phyloP scores from a whole-genome alignment of 2,113 vertebrate genomes.

The Perca schrenkii region DNA sequence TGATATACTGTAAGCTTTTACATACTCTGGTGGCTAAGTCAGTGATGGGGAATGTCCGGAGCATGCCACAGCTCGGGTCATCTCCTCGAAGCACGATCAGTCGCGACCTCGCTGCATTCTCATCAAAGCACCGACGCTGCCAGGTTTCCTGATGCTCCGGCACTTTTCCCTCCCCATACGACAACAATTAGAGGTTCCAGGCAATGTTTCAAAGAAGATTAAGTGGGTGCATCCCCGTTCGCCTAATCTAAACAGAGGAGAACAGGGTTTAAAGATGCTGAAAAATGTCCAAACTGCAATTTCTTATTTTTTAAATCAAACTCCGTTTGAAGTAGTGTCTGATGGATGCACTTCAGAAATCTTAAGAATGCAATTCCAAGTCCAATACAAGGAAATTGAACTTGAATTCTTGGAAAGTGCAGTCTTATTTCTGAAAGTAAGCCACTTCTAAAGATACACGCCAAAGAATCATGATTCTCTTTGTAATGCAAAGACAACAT shows the following conservation, averaged over 20 bases:
- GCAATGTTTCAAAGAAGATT: slow-evolving; percentile 70
- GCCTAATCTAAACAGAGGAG: slow-evolving; percentile 86
- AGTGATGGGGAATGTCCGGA: slow-evolving; percentile 62
- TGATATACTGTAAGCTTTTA: slow-evolving; percentile 34
- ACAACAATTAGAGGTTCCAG: slow-evolving; percentile 77
- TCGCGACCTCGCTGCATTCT: slow-evolving; percentile 26
- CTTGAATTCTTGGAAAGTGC: not conserved
- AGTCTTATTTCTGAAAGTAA: not conserved
- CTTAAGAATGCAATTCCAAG: slow-evolving; percentile 1
- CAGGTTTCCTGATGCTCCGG: slow-evolving; percentile 53
- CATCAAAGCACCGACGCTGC: slow-evolving; percentile 61
- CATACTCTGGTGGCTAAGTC: slow-evolving; percentile 43
- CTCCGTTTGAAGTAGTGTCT: slow-evolving; percentile 29
- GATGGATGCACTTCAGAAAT: slow-evolving; percentile 16
- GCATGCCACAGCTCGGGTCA: slow-evolving; percentile 40
- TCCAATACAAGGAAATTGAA: slow-evolving; percentile 1
- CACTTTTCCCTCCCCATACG: slow-evolving; percentile 61
- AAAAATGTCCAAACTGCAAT: slow-evolving; percentile 41
- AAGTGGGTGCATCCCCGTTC: slow-evolving; percentile 37
- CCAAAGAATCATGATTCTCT: not conserved
- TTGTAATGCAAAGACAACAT: not conserved
- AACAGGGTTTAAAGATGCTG: slow-evolving; percentile 61
- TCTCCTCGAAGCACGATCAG: slow-evolving; percentile 45
- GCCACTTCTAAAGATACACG: not conserved
- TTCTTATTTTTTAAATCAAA: slow-evolving; percentile 34